These are phyloP conservation scores for Drosophila parthenogenetica DNA, from an alignment of 2,888 invertebrate species.

Conservation along the genomic window DNA sequence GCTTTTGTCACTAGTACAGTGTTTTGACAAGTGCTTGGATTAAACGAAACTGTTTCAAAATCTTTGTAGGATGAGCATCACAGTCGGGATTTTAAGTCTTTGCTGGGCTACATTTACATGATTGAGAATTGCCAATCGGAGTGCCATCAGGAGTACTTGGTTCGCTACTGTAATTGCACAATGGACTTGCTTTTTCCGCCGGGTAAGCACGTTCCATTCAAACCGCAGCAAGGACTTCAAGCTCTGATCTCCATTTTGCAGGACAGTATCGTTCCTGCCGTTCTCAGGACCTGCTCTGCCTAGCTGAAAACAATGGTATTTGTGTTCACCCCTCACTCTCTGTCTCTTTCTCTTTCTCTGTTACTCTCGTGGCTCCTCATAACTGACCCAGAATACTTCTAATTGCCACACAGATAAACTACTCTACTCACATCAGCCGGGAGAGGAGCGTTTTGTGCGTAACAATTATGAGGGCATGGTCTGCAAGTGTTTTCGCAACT, in stretches of 20 bases:
- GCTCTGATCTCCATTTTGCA: constrained; percentile 39
- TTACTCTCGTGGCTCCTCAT: no score
- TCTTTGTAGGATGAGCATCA: constrained; percentile 75
- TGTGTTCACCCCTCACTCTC: not conserved
- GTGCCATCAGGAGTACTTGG: constrained; percentile 83
- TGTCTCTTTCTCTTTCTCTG: not conserved
- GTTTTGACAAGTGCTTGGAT: not conserved
- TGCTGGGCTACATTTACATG: constrained; percentile 82
- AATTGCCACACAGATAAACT: constrained; percentile 67
- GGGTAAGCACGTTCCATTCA: constrained; percentile 72
- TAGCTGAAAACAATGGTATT: constrained; percentile 81
- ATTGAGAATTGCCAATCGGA: constrained; percentile 83
- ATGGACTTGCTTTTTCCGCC: constrained; percentile 84
- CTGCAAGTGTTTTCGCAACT: constrained; percentile 84
- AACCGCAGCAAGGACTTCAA: constrained; percentile 38
- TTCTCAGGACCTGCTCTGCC: constrained; percentile 78
- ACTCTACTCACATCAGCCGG: constrained; percentile 73
- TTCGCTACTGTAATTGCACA: constrained; percentile 84
- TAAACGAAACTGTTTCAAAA: not conserved
- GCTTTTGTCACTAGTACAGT: not conserved
- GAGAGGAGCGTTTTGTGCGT: constrained; percentile 76
- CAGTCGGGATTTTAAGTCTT: constrained; percentile 74
- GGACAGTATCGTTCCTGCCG: constrained; percentile 75
- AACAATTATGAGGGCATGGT: constrained; percentile 80
- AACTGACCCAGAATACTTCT: constrained; percentile 3